Percentiles rank a stretch among this genome's conserved stretches.
Evolutionary conservation across 2,888 invertebrate species (phyloP).

Genomic region (Stratiomys singularior): DNA sequence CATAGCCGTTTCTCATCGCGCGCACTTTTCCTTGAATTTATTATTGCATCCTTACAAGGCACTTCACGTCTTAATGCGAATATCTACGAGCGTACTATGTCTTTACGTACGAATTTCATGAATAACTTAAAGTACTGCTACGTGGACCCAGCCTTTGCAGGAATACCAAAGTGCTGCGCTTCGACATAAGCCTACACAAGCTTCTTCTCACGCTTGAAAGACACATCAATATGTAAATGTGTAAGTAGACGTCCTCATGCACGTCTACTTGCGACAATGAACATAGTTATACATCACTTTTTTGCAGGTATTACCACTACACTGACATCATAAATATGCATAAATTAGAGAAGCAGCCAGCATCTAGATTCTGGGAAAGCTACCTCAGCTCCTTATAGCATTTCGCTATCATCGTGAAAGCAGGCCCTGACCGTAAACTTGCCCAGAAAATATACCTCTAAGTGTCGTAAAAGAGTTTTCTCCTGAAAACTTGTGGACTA

Average conservation of each 20-base stretch:
- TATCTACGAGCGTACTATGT: background rate
- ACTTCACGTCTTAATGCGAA: constrained; percentile 1
- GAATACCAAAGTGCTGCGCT: background rate
- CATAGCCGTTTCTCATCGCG: background rate
- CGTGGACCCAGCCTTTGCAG: background rate
- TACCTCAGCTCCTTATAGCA: background rate
- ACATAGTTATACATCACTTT: constrained; percentile 22
- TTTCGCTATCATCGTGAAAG: background rate
- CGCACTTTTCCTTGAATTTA: constrained; percentile 3
- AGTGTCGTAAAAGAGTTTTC: constrained; percentile 9
- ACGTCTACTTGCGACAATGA: constrained; percentile 6
- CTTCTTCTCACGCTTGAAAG: background rate
- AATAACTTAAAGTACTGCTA: background rate
- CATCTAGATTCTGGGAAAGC: background rate
- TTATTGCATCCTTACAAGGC: constrained; percentile 1
- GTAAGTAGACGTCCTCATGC: background rate
- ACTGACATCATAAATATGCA: constrained; percentile 15
- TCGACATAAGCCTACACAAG: background rate
- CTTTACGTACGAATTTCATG: constrained; percentile 2
- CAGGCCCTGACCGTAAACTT: background rate
- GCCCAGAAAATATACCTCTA: background rate
- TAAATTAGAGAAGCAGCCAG: constrained; percentile 17
- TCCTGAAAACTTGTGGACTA: background rate
- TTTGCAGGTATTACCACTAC: background rate
- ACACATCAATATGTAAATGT: background rate